These are phyloP conservation scores for Mirounga angustirostris DNA, from an alignment of 2,113 vertebrate genomes.

Conservation along the genomic window DNA sequence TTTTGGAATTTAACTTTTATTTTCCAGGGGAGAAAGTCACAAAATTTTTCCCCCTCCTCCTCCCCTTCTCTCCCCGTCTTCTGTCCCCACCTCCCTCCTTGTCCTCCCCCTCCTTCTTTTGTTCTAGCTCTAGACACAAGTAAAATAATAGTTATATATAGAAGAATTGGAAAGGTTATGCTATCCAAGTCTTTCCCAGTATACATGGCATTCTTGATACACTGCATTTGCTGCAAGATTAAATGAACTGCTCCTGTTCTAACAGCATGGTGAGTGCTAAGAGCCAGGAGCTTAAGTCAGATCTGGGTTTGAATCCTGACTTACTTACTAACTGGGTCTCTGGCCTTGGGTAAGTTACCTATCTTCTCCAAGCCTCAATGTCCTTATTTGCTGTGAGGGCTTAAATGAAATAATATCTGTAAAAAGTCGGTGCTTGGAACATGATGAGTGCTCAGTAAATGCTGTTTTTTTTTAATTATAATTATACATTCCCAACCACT, in stretches of 20 bases:
- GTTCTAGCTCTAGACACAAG: neutral
- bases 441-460: neutral
- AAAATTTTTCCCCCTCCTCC: neutral
- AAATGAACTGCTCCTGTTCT: neutral
- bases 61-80: neutral
- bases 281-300: neutral
- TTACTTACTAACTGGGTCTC: slow-evolving; percentile 14
- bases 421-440: neutral
- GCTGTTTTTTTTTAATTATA: neutral
- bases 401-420: neutral
- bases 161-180: neutral
- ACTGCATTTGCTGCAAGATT: neutral
- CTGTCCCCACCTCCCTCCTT: neutral
- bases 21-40: neutral
- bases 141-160: neutral
- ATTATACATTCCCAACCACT: neutral
- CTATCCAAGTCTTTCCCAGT: neutral
- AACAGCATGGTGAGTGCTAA: neutral
- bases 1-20: slow-evolving; percentile 1
- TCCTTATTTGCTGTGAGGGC: neutral
- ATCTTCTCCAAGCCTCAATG: neutral
- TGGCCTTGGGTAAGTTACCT: slow-evolving; percentile 4
- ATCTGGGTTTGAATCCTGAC: neutral
- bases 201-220: neutral
- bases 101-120: no score